Percentiles rank a stretch among this genome's conserved stretches.
phyloP scores from a whole-genome alignment of 2,888 invertebrate species.

The Agrotis exclamationis region DNA sequence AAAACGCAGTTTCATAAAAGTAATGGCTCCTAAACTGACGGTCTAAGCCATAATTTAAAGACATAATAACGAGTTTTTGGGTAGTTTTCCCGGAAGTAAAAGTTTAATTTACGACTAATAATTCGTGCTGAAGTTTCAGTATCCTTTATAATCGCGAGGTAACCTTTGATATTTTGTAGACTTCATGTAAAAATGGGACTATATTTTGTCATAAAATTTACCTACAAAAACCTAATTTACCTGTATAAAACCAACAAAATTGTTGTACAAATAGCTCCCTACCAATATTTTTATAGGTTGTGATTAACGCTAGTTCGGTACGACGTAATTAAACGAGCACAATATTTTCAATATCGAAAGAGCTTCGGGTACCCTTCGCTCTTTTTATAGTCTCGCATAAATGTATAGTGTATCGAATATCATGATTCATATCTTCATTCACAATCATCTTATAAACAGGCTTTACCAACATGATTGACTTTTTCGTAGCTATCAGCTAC shows the following conservation, averaged over 20 bases:
- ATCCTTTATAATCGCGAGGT: slow-evolving; percentile 17
- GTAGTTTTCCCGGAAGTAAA: slow-evolving; percentile 50
- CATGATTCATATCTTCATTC: slow-evolving; percentile 53
- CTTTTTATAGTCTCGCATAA: slow-evolving; percentile 43
- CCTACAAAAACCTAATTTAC: slow-evolving; percentile 9
- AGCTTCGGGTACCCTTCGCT: slow-evolving; percentile 20
- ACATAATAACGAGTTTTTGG: slow-evolving; percentile 55
- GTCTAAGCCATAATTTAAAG: slow-evolving; percentile 59
- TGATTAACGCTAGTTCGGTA: slow-evolving; percentile 34
- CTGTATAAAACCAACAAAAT: slow-evolving; percentile 13
- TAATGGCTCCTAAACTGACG: slow-evolving; percentile 65
- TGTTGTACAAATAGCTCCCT: not conserved
- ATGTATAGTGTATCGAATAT: slow-evolving; percentile 43
- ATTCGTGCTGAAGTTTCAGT: slow-evolving; percentile 31
- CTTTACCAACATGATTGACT: slow-evolving; percentile 35
- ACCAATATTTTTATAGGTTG: slow-evolving; percentile 20
- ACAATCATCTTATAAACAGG: slow-evolving; percentile 39
- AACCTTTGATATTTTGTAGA: slow-evolving; percentile 17
- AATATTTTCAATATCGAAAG: slow-evolving; percentile 44
- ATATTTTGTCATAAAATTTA: slow-evolving; percentile 9
- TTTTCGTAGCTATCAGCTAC: slow-evolving; percentile 40
- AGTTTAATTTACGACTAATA: slow-evolving; percentile 47
- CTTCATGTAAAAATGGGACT: not conserved
- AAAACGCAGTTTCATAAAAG: slow-evolving; percentile 65
- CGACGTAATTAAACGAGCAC: slow-evolving; percentile 38